phyloP scores from a whole-genome alignment of 2,797 vertebrate genomes.

The Sebastes matsubarae region DNA sequence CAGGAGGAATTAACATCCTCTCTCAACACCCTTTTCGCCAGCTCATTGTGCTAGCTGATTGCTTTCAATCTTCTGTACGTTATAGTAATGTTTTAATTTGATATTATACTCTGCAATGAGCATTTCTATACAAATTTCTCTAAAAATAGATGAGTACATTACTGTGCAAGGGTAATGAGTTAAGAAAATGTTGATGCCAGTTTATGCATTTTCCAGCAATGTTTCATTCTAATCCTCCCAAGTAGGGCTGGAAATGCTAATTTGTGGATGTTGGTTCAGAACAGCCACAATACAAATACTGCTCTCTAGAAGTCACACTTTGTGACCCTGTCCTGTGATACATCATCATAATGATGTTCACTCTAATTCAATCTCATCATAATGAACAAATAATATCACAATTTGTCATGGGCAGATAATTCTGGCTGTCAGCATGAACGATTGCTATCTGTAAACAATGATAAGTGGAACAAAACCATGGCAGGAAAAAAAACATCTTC shows the following conservation, averaged over 20 bases:
- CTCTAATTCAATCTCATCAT: slow-evolving; percentile 1
- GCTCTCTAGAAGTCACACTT: not conserved
- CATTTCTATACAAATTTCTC: not conserved
- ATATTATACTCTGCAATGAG: not conserved
- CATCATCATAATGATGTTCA: slow-evolving; percentile 4
- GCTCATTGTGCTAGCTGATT: slow-evolving; percentile 4
- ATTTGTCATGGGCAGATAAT: not conserved
- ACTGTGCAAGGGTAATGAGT: not conserved
- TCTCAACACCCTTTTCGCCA: slow-evolving; percentile 11
- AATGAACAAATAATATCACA: slow-evolving; percentile 3
- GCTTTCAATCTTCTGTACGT: not conserved
- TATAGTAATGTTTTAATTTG: not conserved
- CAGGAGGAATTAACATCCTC: slow-evolving; percentile 14
- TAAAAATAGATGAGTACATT: not conserved
- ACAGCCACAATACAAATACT: not conserved
- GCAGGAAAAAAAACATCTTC: not conserved
- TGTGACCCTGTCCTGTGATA: slow-evolving; percentile 1
- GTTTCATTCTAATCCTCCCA: not conserved
- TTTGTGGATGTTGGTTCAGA: not conserved
- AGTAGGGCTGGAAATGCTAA: not conserved
- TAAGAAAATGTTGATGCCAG: not conserved
- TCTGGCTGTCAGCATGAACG: not conserved
- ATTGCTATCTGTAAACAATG: not conserved
- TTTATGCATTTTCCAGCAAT: not conserved
- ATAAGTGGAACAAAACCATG: not conserved